phyloP scores from a whole-genome alignment of 2,113 vertebrate genomes.

The Accipiter virgatus region DNA sequence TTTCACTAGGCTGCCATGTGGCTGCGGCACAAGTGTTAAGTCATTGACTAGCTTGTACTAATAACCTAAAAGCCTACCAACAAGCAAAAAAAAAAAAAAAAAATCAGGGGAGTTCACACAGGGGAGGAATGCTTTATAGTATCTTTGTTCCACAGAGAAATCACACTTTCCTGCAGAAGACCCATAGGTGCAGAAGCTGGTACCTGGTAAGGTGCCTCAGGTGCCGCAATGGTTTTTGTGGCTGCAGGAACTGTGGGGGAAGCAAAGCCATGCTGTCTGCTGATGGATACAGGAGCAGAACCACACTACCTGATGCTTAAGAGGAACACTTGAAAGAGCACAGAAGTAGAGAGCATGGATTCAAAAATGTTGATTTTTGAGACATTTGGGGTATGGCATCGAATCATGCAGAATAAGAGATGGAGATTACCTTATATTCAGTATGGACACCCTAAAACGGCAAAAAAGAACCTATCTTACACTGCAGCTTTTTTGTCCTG shows the following conservation, averaged over 20 bases:
- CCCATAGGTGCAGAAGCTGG: not conserved
- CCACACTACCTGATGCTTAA: not conserved
- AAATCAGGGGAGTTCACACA: not conserved
- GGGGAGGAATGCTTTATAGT: not conserved
- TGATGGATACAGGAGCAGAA: not conserved
- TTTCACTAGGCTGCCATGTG: not conserved
- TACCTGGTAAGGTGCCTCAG: not conserved
- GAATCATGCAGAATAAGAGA: not conserved
- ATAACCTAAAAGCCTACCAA: not conserved
- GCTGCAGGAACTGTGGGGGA: not conserved
- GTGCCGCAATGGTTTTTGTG: fast-evolving
- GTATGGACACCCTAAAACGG: not conserved
- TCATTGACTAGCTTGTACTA: not conserved
- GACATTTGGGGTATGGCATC: not conserved
- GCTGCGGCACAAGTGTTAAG: not conserved
- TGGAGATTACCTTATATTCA: not conserved
- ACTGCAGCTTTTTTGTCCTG: not conserved
- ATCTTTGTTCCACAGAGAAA: not conserved
- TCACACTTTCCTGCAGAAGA: not conserved
- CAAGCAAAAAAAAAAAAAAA: not conserved
- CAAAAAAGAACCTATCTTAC: not conserved
- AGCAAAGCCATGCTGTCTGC: not conserved
- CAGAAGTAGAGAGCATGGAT: not conserved
- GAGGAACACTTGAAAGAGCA: not conserved
- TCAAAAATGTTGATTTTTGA: not conserved